Percentiles rank a stretch among this genome's conserved stretches.
Evolutionary conservation across 2,797 vertebrate genomes (phyloP).

Genomic region (Pseudotriccus pelzelni): DNA sequence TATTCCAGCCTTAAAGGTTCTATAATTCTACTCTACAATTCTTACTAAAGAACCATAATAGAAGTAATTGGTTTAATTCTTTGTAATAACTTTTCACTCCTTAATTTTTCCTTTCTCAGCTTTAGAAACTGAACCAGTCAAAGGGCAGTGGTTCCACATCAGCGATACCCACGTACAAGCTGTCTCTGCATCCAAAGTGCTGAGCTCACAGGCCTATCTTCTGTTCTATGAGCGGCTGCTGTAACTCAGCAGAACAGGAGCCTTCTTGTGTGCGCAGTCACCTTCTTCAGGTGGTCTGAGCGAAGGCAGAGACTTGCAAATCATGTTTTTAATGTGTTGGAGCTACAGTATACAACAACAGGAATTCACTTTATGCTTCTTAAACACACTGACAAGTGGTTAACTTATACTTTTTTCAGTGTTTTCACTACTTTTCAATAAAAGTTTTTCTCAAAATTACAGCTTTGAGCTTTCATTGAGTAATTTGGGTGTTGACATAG

Average conservation of each 20-base stretch:
- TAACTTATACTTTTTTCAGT: slow-evolving; percentile 45
- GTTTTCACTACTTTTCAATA: slow-evolving; percentile 54
- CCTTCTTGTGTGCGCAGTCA: not conserved
- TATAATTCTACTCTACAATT: not conserved
- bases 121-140: slow-evolving; percentile 69
- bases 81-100: not conserved
- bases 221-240: slow-evolving; percentile 94
- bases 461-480: not conserved
- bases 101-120: slow-evolving; percentile 40
- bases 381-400: slow-evolving; percentile 1
- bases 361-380: slow-evolving; percentile 31
- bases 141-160: slow-evolving; percentile 93
- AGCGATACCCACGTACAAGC: slow-evolving; percentile 91
- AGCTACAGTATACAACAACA: not conserved
- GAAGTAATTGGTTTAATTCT: not conserved
- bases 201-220: slow-evolving; percentile 94
- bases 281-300: not conserved
- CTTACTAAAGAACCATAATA: not conserved
- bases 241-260: slow-evolving; percentile 4
- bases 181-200: slow-evolving; percentile 84
- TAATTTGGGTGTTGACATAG: not conserved
- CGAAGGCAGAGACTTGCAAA: slow-evolving; percentile 1
- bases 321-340: slow-evolving; percentile 5
- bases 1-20: not conserved
- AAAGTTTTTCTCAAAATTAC: not conserved